These are phyloP conservation scores for Semnornis frantzii DNA, from an alignment of 2,113 vertebrate genomes.

Conservation along the genomic window DNA sequence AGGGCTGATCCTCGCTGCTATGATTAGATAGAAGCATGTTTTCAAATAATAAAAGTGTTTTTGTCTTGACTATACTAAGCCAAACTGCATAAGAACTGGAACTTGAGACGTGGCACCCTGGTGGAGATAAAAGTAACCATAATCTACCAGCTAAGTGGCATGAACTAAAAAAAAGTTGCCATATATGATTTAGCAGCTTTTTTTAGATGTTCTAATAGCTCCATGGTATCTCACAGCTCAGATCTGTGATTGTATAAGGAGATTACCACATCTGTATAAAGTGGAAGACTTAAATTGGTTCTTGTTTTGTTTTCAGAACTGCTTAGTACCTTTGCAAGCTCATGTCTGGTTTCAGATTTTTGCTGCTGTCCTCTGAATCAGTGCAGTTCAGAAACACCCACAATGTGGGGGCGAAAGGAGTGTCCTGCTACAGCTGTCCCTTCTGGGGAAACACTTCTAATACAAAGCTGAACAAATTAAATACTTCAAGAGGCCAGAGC, in stretches of 20 bases:
- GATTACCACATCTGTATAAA: not conserved
- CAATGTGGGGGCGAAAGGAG: not conserved
- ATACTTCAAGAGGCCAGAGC: not conserved
- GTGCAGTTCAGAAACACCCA: not conserved
- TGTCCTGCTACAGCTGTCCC: not conserved
- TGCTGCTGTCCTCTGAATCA: not conserved
- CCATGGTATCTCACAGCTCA: not conserved
- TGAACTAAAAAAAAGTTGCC: not conserved
- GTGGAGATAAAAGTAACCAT: not conserved
- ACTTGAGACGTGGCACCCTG: not conserved
- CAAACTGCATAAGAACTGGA: not conserved
- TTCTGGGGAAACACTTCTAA: not conserved
- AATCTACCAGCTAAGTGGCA: not conserved
- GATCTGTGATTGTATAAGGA: not conserved
- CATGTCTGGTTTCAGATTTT: not conserved
- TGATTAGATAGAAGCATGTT: not conserved
- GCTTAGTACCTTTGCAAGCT: not conserved
- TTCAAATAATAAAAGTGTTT: not conserved
- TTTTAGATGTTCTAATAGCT: not conserved
- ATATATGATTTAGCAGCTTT: not conserved
- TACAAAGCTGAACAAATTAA: not conserved
- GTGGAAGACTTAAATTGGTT: not conserved
- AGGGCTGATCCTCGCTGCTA: not conserved
- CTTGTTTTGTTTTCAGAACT: not conserved
- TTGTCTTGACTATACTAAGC: not conserved